Base-by-base conservation (phyloP, 2,113 vertebrate genomes). In the Ranitomeya variabilis region DNA sequence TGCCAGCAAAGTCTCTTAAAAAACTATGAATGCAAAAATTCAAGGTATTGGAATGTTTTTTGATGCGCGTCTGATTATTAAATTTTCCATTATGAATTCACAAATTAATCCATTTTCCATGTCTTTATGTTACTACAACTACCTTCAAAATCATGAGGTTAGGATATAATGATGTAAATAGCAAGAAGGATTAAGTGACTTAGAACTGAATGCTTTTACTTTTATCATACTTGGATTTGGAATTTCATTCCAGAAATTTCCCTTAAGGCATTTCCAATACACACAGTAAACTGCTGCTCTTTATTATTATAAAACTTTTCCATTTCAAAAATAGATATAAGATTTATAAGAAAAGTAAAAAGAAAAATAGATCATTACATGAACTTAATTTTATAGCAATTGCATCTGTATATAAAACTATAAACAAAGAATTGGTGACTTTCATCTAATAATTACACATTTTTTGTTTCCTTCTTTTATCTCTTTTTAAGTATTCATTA, bases 181-280 rank as follows among this genome's bases (percentile, higher is more conserved):
- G 51, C 37, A 60, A 18, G 85, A 26, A 79, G 86, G 86, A 87
- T 87, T 87, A 80, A 19, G 60, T 66, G 85, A 79, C 51, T 87
- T 80, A 55, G 23, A 55, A 80, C 64, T 54, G 57, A 67, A 79
- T 21, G 62, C 76, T 80, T 86, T 45, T 31, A 86, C 51, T 77
- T 64, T 31, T 77, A 64, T n/a, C 66, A 64, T 78, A 37, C 54
- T 86, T 52, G 59, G 57, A 86, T 74, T 66, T 86, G 74, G 10
- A 64, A 9, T 86, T 52, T 86, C 21, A 64, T 60, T 64, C 45
- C 54, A 52, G 37, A 86, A 45, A 79, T 79, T 79, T 86, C 59
- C 85, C 76, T 26, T 21, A 78, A 69, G 85, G 85, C 85, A 62
- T 78, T 62, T 86, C 19, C 59, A 86, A 77, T 59, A 62, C 57